These are phyloP conservation scores for Halcyon chelicuti DNA, from an alignment of 2,797 vertebrate species.

Conservation along the genomic window DNA sequence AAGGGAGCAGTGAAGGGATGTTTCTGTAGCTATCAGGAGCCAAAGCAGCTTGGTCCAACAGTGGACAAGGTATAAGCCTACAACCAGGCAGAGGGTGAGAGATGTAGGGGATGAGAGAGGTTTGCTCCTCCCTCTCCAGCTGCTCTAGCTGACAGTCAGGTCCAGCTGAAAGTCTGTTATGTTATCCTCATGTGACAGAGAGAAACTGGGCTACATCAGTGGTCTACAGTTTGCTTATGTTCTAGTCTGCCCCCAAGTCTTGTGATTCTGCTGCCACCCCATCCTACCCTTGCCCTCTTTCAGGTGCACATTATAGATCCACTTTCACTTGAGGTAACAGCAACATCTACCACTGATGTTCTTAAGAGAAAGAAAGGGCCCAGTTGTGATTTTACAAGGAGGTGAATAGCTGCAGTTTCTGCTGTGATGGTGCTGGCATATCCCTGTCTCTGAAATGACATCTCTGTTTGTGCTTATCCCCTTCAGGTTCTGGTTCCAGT, in stretches of 20 bases:
- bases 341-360: background rate
- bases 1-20: background rate
- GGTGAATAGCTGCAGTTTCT: background rate
- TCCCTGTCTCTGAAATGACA: background rate
- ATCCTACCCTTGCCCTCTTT: background rate
- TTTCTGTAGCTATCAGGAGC: background rate
- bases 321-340: background rate
- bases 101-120: background rate
- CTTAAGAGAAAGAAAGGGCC: background rate
- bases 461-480: background rate
- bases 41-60: background rate
- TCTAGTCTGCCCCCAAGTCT: background rate
- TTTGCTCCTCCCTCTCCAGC: background rate
- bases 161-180: background rate
- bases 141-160: background rate
- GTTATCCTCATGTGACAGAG: background rate
- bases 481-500: slow-evolving; percentile 89
- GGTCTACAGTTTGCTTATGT: background rate
- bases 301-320: background rate
- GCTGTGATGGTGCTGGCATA: background rate
- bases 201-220: background rate
- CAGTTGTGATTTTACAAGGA: background rate
- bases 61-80: background rate
- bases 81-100: background rate
- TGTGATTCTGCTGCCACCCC: background rate